Percentiles rank a stretch among this genome's conserved stretches.
phyloP scores from a whole-genome alignment of 1,140 invertebrate genomes.

The Scaptomyza hsui region DNA sequence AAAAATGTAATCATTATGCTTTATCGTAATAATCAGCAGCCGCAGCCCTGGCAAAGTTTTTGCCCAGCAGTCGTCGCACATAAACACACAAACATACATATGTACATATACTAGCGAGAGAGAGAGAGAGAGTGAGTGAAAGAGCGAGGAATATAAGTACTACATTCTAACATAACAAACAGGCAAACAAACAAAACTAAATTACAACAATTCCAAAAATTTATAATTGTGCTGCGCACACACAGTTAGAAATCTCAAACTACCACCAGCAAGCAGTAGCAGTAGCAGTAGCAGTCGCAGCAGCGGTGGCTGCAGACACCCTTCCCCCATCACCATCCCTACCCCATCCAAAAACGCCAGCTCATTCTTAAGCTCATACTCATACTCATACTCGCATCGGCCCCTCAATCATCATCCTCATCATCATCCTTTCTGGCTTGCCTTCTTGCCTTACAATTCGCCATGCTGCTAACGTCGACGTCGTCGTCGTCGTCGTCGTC shows the following conservation, averaged over 20 bases:
- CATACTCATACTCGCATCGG: slow-evolving; percentile 49
- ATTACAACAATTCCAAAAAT: slow-evolving; percentile 82
- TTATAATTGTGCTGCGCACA: slow-evolving; percentile 77
- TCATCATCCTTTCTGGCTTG: slow-evolving; percentile 60
- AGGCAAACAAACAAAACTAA: slow-evolving; percentile 81
- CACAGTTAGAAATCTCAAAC: slow-evolving; percentile 69
- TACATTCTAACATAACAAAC: slow-evolving; percentile 68
- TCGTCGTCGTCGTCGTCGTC: slow-evolving; percentile 28
- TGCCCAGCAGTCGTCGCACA: slow-evolving; percentile 53
- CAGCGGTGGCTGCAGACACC: slow-evolving; percentile 7
- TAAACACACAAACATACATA: slow-evolving; percentile 34
- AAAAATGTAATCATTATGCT: slow-evolving; percentile 82
- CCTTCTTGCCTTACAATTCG: slow-evolving; percentile 78
- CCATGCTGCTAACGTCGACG: slow-evolving; percentile 33
- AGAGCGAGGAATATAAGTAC: slow-evolving; percentile 33
- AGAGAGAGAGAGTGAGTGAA: slow-evolving; percentile 1
- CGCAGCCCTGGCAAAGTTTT: slow-evolving; percentile 51
- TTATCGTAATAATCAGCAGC: slow-evolving; percentile 80
- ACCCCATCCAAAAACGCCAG: slow-evolving; percentile 20
- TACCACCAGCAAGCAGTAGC: slow-evolving; percentile 54
- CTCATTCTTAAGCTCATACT: slow-evolving; percentile 49
- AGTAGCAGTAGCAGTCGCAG: not conserved
- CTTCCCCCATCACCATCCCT: not conserved
- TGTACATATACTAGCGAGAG: slow-evolving; percentile 10
- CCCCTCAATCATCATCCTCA: slow-evolving; percentile 70